phyloP scores from a whole-genome alignment of 2,113 vertebrate species.

The Periophthalmus modestus region DNA sequence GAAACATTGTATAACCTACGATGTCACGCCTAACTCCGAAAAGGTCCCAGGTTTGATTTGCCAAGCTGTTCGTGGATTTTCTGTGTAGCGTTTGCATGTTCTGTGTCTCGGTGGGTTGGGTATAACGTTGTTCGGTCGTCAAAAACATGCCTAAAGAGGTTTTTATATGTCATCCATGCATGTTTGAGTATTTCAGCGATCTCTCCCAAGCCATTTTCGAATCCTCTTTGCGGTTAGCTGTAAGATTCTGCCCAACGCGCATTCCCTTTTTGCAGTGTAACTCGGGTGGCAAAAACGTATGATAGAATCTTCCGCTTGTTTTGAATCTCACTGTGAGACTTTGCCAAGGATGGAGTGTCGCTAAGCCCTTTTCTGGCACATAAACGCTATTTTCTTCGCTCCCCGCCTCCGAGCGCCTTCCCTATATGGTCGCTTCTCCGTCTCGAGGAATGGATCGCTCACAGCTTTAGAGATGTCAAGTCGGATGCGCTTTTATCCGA shows the following conservation, averaged over 20 bases:
- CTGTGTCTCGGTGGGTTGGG: neutral
- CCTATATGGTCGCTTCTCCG: conserved; percentile 60
- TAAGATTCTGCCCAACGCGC: too few species aligned
- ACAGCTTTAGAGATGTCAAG: conserved; percentile 48
- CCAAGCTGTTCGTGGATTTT: too few species aligned
- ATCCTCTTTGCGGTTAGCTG: too few species aligned
- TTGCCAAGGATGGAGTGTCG: conserved; percentile 55
- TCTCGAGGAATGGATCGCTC: conserved; percentile 45
- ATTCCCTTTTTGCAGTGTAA: neutral
- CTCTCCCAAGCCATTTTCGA: neutral
- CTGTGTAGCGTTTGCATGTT: neutral
- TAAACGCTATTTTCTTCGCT: conserved; percentile 2
- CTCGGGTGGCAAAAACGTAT: conserved; percentile 22
- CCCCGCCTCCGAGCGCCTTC: conserved; percentile 26
- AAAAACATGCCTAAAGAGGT: too few species aligned
- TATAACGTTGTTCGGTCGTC: too few species aligned
- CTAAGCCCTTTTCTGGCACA: conserved; percentile 58
- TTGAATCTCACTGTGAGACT: conserved; percentile 40
- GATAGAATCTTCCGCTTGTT: conserved; percentile 38
- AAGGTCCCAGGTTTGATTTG: neutral
- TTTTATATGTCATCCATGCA: too few species aligned
- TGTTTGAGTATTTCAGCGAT: too few species aligned
- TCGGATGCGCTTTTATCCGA: conserved; percentile 43
- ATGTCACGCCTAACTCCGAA: neutral
- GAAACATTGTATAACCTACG: too few species aligned